These are phyloP conservation scores for Carcharodon carcharias DNA, from an alignment of 2,797 vertebrate genomes.

Conservation along the genomic window DNA sequence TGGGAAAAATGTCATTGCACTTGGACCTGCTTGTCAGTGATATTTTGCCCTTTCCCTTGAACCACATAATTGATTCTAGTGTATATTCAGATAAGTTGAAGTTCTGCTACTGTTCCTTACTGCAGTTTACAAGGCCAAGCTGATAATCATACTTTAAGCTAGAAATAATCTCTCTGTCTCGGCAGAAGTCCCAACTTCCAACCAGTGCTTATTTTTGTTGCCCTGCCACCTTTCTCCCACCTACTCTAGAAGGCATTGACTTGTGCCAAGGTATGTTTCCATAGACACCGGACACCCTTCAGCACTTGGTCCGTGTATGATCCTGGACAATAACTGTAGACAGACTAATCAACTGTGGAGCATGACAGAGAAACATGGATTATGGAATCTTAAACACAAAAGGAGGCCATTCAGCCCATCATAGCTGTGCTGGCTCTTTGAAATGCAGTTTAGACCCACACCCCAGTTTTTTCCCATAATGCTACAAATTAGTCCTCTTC, in stretches of 20 bases:
- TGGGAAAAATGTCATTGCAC: not conserved
- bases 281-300: too few relatives aligned
- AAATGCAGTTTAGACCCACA: not conserved
- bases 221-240: too few relatives aligned
- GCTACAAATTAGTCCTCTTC: too few relatives aligned
- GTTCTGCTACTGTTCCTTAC: not conserved
- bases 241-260: too few relatives aligned
- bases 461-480: not conserved
- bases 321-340: too few relatives aligned
- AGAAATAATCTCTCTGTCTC: not conserved
- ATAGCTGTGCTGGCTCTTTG: not conserved
- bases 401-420: not conserved
- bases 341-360: not conserved
- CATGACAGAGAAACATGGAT: not conserved
- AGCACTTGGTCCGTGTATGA: too few relatives aligned
- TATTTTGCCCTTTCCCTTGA: not conserved
- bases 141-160: not conserved
- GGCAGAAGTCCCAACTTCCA: too few relatives aligned
- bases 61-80: not conserved
- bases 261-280: too few relatives aligned
- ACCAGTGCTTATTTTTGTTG: too few relatives aligned
- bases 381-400: not conserved
- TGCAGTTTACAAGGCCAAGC: not conserved
- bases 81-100: not conserved
- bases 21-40: not conserved